phyloP scores from a whole-genome alignment of 2,888 invertebrate genomes.

The Pardosa pseudoannulata region DNA sequence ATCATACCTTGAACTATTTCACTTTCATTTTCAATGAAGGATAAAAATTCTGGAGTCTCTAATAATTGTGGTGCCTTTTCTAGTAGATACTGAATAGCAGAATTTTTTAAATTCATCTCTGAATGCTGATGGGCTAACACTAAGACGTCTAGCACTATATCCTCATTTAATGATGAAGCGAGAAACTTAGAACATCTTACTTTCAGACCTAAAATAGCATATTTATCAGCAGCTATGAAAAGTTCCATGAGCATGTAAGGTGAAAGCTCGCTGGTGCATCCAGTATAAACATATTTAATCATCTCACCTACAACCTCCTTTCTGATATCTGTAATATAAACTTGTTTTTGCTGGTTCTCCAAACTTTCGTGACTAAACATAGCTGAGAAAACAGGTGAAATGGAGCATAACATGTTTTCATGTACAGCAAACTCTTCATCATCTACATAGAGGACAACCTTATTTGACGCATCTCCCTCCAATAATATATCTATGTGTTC shows the following conservation, averaged over 20 bases:
- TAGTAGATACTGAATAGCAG: neutral
- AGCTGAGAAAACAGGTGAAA: conserved; percentile 52
- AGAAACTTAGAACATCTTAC: neutral
- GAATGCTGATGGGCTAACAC: neutral
- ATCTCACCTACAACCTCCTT: conserved; percentile 32
- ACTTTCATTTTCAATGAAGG: neutral
- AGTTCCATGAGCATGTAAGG: conserved; percentile 11
- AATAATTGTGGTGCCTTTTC: neutral
- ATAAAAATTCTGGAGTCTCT: neutral
- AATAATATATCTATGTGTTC: neutral
- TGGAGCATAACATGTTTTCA: conserved; percentile 28
- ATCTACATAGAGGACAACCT: neutral
- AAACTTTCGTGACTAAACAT: conserved; percentile 47
- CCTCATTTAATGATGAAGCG: neutral
- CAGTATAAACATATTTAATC: conserved; percentile 39
- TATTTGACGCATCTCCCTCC: neutral
- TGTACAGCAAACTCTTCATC: conserved; percentile 34
- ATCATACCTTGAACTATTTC: neutral
- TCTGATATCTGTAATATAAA: conserved; percentile 28
- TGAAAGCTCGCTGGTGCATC: conserved; percentile 16
- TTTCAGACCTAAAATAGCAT: conserved; percentile 19
- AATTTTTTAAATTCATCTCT: neutral
- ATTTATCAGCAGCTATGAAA: conserved; percentile 51
- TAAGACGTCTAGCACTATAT: neutral
- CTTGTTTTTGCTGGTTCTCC: conserved; percentile 23